Evolutionary conservation across 2,797 vertebrate genomes (phyloP), one percentile per base, ranked within the genome.

Genomic region (Streptopelia turtur): DNA sequence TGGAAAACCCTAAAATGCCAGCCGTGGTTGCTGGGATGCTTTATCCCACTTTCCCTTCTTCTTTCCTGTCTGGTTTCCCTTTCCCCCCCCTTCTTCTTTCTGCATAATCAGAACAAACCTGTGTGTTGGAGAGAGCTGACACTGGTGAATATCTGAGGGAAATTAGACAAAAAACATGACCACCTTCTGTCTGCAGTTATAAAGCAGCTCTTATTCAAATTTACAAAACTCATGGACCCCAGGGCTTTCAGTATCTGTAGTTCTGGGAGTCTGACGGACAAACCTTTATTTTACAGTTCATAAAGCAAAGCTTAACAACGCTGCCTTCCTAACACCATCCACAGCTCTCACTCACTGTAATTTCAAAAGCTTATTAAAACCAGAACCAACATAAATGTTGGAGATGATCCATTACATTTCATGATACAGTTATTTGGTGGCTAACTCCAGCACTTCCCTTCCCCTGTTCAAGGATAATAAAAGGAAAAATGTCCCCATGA

Each of bases 401-500:
- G 23, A 84, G 60, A 33, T 45, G 83, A 83, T 37, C 63, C 89
- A 91, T 83, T 88, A 70, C 45, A 59, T 50, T 93, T 69, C 93
- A 79, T 15, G 59, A 88, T 64, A 53, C 47, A 88, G 81, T 82
- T 90, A 90, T 78, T n/a, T 90, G 92, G 64, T 92, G 91, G 66
- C 66, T 90, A 85, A 81, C 23, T 37, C 72, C 7, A 10, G 56
- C 13, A 80, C 37, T 74, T 93, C 77, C 63, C n/a, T 80, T 68
- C 81, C 95, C 71, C 87, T 68, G 59, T 9, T 79, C 75, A 55
- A 80, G 83, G 86, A 76, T 85, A 97, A 94, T 96, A 92, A 80
- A 92, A 84, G 66, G 52, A 66, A 95, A 94, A 92, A 96, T 77
- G 86, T 96, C 88, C 91, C 93, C 84, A 75, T 94, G 96, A 95